Evolutionary conservation across 2,113 vertebrate genomes (phyloP).

Genomic region (Otocyon megalotis): DNA sequence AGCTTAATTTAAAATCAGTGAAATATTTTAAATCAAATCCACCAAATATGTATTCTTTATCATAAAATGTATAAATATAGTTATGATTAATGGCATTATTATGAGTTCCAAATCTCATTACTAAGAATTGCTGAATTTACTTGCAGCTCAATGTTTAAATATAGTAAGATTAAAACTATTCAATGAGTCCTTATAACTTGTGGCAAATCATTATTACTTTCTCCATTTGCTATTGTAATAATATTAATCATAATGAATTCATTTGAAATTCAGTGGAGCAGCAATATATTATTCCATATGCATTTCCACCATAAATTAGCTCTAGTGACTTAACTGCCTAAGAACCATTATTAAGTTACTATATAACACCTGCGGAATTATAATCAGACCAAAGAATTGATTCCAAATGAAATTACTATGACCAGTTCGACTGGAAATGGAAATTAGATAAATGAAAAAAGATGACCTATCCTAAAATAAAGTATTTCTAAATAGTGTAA

Average conservation of each 20-base stretch:
- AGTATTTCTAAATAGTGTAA: slow-evolving; percentile 57
- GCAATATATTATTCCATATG: slow-evolving; percentile 80
- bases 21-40: slow-evolving; percentile 66
- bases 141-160: slow-evolving; percentile 77
- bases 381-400: slow-evolving; percentile 59
- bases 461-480: slow-evolving; percentile 52
- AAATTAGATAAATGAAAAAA: slow-evolving; percentile 62
- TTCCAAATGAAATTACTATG: slow-evolving; percentile 56
- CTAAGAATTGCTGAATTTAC: slow-evolving; percentile 68
- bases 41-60: slow-evolving; percentile 33
- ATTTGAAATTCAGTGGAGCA: slow-evolving; percentile 66
- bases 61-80: slow-evolving; percentile 33
- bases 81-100: slow-evolving; percentile 74
- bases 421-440: slow-evolving; percentile 54
- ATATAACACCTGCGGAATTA: slow-evolving; percentile 68
- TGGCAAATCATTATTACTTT: slow-evolving; percentile 79
- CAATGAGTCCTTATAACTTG: slow-evolving; percentile 74
- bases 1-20: slow-evolving; percentile 62
- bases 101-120: slow-evolving; percentile 71
- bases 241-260: slow-evolving; percentile 83
- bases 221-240: slow-evolving; percentile 73
- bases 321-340: slow-evolving; percentile 67
- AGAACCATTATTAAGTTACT: slow-evolving; percentile 75
- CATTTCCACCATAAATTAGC: slow-evolving; percentile 77
- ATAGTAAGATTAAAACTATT: slow-evolving; percentile 78